Percentiles rank a stretch among this genome's conserved stretches.
Evolutionary conservation across 2,113 vertebrate species (phyloP).

Genomic region (Alaudala cheleensis): DNA sequence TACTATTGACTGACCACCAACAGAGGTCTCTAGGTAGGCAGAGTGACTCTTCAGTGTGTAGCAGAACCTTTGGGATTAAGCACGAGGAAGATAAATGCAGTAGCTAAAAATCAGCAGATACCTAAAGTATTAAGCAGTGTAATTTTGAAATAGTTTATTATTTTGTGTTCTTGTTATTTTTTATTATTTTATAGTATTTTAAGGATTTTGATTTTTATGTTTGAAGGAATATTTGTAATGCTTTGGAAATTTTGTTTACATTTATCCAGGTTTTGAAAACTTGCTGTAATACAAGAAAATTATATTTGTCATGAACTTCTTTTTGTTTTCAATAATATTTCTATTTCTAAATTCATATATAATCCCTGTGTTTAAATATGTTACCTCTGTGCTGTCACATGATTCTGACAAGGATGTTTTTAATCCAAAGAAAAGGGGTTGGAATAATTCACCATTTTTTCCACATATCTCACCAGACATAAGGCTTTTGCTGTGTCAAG

Average conservation of each 20-base stretch:
- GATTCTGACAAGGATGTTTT: neutral
- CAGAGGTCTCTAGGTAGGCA: neutral
- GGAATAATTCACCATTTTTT: neutral
- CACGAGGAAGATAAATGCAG: neutral
- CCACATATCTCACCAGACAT: conserved; percentile 60
- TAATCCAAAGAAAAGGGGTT: neutral
- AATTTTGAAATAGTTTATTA: neutral
- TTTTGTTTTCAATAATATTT: neutral
- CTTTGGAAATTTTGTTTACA: neutral
- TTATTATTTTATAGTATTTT: neutral
- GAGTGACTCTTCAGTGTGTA: neutral
- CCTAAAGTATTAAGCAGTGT: neutral
- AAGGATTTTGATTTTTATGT: neutral
- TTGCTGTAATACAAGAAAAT: neutral
- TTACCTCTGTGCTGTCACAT: neutral
- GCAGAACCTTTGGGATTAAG: neutral
- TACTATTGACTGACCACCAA: neutral
- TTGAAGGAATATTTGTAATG: neutral
- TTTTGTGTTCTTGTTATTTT: neutral
- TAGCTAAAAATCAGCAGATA: neutral
- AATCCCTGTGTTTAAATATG: neutral
- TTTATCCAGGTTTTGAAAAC: neutral
- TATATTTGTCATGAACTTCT: neutral
- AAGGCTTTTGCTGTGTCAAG: conserved; percentile 77
- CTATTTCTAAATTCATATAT: neutral